Conservation (phyloP, 2,888 invertebrate genomes). For the Acronicta aceris region DNA sequence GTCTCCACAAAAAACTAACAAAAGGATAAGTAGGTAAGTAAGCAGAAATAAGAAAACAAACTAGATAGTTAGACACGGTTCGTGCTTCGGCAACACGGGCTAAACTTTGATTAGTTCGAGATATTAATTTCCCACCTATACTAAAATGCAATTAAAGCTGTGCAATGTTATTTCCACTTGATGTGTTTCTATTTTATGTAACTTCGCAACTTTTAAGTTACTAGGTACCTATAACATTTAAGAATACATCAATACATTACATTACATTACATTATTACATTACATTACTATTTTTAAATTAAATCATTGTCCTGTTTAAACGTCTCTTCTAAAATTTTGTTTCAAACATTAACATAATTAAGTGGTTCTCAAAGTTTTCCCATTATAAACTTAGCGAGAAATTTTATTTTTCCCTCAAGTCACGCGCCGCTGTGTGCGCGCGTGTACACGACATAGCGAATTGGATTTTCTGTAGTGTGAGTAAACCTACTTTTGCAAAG, state of each 20-base stretch:
- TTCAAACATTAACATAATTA: conserved; percentile 90
- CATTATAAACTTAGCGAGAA: conserved; percentile 90
- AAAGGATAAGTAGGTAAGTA: conserved; percentile 36
- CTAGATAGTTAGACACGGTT: conserved; percentile 41
- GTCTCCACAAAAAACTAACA: conserved; percentile 34
- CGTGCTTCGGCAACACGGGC: conserved; percentile 65
- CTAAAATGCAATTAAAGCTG: conserved; percentile 71
- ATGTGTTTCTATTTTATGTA: conserved; percentile 29
- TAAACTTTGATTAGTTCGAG: conserved; percentile 80
- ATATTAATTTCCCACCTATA: conserved; percentile 76
- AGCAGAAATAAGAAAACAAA: conserved; percentile 55
- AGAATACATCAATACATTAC: conserved; percentile 20
- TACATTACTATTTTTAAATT: conserved; percentile 71
- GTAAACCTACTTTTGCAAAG: conserved; percentile 88
- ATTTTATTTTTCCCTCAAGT: conserved; percentile 90
- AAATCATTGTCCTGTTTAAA: conserved; percentile 86
- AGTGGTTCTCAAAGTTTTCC: conserved; percentile 90
- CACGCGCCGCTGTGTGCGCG: conserved; percentile 84
- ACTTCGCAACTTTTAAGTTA: not conserved
- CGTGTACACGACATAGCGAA: conserved; percentile 84
- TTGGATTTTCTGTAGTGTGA: conserved; percentile 87
- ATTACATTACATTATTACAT: conserved; percentile 14
- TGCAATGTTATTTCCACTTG: conserved; percentile 40
- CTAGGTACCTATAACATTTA: not conserved
- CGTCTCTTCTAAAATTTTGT: conserved; percentile 89